Evolutionary conservation across 1,140 invertebrate genomes (phyloP).

Genomic region (Piezodorus guildinii): DNA sequence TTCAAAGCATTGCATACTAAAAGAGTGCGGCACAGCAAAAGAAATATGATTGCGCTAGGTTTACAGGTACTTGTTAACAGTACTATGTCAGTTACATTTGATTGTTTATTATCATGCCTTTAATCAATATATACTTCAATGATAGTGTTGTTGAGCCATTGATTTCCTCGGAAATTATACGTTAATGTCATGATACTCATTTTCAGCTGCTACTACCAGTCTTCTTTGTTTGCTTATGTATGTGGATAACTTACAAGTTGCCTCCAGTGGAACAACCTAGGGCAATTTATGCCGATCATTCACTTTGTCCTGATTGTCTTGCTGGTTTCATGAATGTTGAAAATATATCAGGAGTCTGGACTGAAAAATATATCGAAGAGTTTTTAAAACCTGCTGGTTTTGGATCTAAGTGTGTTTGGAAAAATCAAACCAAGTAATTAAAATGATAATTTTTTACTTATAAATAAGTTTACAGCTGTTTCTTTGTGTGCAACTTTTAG

Average conservation of each 20-base stretch:
- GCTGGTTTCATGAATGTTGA: constrained; percentile 1
- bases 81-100: no score
- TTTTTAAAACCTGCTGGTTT: not conserved
- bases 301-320: constrained; percentile 11
- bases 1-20: constrained; percentile 17
- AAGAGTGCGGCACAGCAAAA: constrained; percentile 6
- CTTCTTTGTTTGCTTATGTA: constrained; percentile 12
- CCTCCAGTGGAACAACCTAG: constrained; percentile 6
- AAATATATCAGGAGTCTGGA: constrained; percentile 1
- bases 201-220: constrained; percentile 19
- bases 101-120: no score
- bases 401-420: constrained; percentile 11
- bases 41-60: constrained; percentile 7
- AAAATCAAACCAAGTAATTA: not conserved
- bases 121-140: no score
- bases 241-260: constrained; percentile 15
- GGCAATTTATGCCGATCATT: constrained; percentile 8
- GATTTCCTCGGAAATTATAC: not conserved
- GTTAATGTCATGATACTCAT: not conserved
- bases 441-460: no score
- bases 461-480: no score
- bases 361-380: not conserved
- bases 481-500: no score
- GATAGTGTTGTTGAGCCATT: no score
- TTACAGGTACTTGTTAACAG: not conserved